These are phyloP conservation scores for Cavia aperea DNA, from an alignment of 2,113 vertebrate genomes.

Conservation along the genomic window DNA sequence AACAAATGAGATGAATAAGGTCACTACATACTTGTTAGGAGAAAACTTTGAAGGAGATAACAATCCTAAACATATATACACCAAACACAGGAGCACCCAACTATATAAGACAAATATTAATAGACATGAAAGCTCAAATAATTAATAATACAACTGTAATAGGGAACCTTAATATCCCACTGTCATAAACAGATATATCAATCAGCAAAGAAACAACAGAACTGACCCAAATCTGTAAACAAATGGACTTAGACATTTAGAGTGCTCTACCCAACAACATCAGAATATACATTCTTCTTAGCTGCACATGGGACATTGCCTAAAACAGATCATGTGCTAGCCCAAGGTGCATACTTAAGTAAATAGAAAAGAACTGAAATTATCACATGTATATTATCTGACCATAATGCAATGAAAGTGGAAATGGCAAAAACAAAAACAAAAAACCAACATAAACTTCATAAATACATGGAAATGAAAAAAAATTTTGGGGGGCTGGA, in stretches of 20 bases:
- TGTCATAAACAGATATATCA: not conserved
- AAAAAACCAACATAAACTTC: not conserved
- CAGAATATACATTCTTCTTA: not conserved
- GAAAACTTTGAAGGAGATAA: not conserved
- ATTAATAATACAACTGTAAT: not conserved
- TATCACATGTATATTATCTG: not conserved
- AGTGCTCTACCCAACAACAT: not conserved
- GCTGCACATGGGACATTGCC: not conserved
- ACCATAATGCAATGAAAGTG: not conserved
- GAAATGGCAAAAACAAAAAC: not conserved
- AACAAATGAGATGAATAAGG: not conserved
- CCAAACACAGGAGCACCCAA: not conserved
- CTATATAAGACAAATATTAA: not conserved
- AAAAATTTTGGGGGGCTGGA: no score
- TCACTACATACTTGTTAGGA: not conserved
- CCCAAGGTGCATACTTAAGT: not conserved
- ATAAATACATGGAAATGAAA: not conserved
- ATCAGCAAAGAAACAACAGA: not conserved
- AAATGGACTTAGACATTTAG: not conserved
- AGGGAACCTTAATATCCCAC: not conserved
- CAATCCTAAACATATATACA: not conserved
- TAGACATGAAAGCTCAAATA: not conserved
- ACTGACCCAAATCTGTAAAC: not conserved
- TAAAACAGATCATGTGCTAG: not conserved
- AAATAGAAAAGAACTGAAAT: not conserved